These are phyloP conservation scores for Pristionchus mayeri DNA, from an alignment of 2,888 invertebrate genomes.

Conservation along the genomic window DNA sequence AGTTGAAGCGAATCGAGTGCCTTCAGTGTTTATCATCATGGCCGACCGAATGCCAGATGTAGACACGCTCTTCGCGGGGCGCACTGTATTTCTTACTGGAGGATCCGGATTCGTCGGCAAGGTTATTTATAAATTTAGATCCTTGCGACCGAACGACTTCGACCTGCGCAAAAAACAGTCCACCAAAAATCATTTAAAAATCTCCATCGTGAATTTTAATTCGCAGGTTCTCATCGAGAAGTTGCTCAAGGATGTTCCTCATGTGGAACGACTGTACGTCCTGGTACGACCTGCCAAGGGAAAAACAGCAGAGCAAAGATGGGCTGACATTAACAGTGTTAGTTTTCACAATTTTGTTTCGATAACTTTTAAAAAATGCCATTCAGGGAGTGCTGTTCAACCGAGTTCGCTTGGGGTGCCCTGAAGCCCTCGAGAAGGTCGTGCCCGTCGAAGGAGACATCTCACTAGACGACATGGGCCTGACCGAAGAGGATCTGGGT, in stretches of 20 bases:
- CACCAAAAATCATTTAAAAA: no score
- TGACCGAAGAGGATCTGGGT: conserved; percentile 80
- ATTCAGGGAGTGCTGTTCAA: conserved; percentile 77
- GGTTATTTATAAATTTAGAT: no score
- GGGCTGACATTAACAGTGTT: conserved; percentile 85
- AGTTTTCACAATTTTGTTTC: conserved; percentile 76
- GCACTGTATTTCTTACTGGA: conserved; percentile 88
- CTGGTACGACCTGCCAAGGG: conserved; percentile 86
- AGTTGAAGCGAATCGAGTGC: no score
- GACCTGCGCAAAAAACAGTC: no score
- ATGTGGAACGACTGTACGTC: conserved; percentile 85
- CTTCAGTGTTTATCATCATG: neutral
- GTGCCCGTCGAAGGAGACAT: conserved; percentile 77
- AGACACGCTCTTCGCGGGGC: conserved; percentile 57
- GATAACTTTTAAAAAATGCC: neutral
- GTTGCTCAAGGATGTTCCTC: conserved; percentile 86
- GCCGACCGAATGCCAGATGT: conserved; percentile 47
- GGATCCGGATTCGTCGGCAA: conserved; percentile 94
- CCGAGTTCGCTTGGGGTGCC: conserved; percentile 75
- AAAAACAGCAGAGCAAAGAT: conserved; percentile 82
- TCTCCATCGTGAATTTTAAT: no score
- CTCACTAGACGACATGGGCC: conserved; percentile 77
- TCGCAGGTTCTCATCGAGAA: conserved; percentile 85
- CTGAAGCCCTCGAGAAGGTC: conserved; percentile 77
- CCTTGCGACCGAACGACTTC: no score